Evolutionary conservation across 2,888 invertebrate species (phyloP), one percentile per base, ranked within the genome.

Genomic region (Agrotis segetum): DNA sequence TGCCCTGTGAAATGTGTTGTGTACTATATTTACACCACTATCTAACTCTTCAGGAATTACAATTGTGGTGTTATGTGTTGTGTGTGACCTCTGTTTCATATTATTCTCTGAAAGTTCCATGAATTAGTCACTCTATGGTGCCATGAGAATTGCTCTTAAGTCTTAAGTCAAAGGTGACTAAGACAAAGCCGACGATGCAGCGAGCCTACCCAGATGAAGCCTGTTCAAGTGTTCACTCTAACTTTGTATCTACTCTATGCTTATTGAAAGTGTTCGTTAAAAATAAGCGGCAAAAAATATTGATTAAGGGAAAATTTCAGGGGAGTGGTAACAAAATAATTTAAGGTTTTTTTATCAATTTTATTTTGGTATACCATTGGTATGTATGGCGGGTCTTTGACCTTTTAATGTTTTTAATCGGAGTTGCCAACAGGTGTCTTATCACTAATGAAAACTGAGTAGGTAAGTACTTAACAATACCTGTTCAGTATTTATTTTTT

Each of bases 271-370:
- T 64, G 63, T 24, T 47, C 55, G 50, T 75, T 19, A 4, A 21
- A 55, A 62, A 68, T 46, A 60, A 13, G 5, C 24, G 11, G 11
- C 11, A 58, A 44, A 14, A 34, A 34, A 7, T 34, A 34, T 9
- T 14, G 14, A 4, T 70, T 17, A 46, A 7, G 17, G 16, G 17
- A 0, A 34, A 3, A 24, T 46, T 50, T n/a, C 1, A 56, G 66
- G n/a, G n/a, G 9, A 74, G 53, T 55, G 49, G 58, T 55, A 78
- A 78, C 16, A 40, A 58, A 34, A n/a, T 58, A n/a, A 17, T 50
- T 59, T 2, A 2, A 40, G 14, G n/a, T n/a, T 5, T 21, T 29
- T 44, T n/a, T 34, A 11, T 44, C 7, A 13, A 17, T 0, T 34
- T 47, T 34, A 16, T 53, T 1, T 40, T 11, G 9, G 7, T 7